These are phyloP conservation scores for Hanleya hanleyi DNA, from an alignment of 2,888 invertebrate species.

Conservation along the genomic window DNA sequence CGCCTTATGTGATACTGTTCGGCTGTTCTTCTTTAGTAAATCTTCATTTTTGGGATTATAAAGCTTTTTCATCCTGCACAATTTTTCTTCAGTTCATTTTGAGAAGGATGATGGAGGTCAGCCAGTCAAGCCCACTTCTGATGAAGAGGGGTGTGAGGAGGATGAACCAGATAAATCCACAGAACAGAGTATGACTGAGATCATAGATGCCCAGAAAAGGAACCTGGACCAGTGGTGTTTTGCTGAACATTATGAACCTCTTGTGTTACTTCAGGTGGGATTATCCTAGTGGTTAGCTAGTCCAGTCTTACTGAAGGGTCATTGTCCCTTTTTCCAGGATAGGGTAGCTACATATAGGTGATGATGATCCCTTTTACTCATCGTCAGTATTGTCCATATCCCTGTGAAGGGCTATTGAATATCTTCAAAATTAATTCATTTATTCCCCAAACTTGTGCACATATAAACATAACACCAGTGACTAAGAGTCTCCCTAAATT, in stretches of 20 bases:
- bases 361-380: no score
- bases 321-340: no score
- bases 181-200: slow-evolving; percentile 61
- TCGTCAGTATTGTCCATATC: no score
- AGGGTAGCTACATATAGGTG: no score
- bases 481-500: no score
- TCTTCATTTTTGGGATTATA: background rate
- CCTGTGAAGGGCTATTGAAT: no score
- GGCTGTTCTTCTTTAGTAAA: background rate
- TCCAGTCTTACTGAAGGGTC: no score
- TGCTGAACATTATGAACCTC: slow-evolving; percentile 70
- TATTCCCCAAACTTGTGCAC: no score
- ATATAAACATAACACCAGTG: no score
- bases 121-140: slow-evolving; percentile 16
- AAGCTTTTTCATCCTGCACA: slow-evolving; percentile 5
- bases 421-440: no score
- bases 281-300: no score
- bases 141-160: slow-evolving; percentile 36
- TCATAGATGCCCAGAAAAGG: slow-evolving; percentile 67
- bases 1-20: no score
- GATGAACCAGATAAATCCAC: slow-evolving; percentile 49
- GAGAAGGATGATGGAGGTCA: slow-evolving; percentile 49
- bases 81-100: slow-evolving; percentile 62
- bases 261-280: slow-evolving; percentile 68
- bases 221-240: slow-evolving; percentile 72